These are phyloP conservation scores for Tenodera sinensis DNA, from an alignment of 2,888 invertebrate genomes.

Conservation along the genomic window DNA sequence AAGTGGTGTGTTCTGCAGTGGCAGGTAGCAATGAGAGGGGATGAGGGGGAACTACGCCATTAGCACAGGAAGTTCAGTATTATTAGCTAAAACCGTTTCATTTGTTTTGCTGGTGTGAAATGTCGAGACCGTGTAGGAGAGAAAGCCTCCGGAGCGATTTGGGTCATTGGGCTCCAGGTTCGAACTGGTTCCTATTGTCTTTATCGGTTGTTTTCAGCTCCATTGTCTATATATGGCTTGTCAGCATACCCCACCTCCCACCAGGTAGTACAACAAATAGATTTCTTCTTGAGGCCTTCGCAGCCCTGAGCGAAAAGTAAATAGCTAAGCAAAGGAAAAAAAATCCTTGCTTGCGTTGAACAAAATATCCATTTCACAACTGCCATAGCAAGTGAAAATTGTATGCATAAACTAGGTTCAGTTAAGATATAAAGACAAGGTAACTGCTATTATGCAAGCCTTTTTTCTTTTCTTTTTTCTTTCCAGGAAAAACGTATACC, in stretches of 20 bases:
- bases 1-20: neutral
- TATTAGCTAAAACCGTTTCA: slow-evolving; percentile 21
- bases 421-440: too few species aligned
- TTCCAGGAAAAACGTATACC: too few species aligned
- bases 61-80: slow-evolving; percentile 30
- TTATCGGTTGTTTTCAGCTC: neutral
- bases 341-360: too few species aligned
- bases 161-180: neutral
- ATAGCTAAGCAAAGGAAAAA: too few species aligned
- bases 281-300: neutral
- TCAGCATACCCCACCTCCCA: too few species aligned
- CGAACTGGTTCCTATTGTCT: neutral
- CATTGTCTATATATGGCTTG: neutral
- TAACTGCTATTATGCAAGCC: too few species aligned
- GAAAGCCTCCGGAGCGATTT: neutral
- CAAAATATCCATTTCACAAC: too few species aligned
- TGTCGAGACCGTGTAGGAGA: neutral
- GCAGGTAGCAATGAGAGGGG: neutral
- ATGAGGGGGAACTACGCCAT: slow-evolving; percentile 28
- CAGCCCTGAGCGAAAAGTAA: neutral
- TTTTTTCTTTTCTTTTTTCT: too few species aligned
- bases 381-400: too few species aligned
- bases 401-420: too few species aligned
- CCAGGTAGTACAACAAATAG: neutral
- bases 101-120: slow-evolving; percentile 1